Evolutionary conservation across 2,113 vertebrate species (phyloP), one percentile per base, ranked within the genome.

Genomic region (Asarcornis scutulata): DNA sequence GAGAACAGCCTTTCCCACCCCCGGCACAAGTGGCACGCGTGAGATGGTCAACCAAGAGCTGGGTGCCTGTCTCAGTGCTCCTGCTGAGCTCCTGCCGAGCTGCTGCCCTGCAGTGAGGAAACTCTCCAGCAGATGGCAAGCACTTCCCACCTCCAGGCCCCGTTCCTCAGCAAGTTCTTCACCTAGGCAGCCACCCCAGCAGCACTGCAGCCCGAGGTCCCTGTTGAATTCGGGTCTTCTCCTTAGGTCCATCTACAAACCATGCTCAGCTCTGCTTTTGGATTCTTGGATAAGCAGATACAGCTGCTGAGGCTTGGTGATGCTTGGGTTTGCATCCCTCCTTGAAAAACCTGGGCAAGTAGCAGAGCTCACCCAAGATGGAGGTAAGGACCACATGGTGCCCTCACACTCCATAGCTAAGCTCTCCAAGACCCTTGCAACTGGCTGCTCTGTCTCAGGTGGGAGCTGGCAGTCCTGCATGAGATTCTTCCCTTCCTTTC

Each of bases 41-140:
- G 2, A 32, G 17, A 32, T 16, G 46, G 13, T 26, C 27, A 8
- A 8, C 11, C 18, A 31, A 3, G 63, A 32, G 52, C 1, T 14
- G 56, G 1, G 1, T 7, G 46, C 1, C 25, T 53, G 31, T 17
- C 22, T 79, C 0, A 0, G n/a, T 8, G 55, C 40, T 40, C 40
- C 40, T 40, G 40, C 40, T 40, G 40, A 40, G 68, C 17, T 84
- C 40, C 66, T 27, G 42, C 21, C 31, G 44, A 68, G 31, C 71
- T 36, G 38, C 79, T 64, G 74, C 29, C 40, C 36, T 55, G 53
- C 75, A 31, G 23, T 6, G 27, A 75, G 42, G 36, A 84, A 31
- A 29, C 6, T 60, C 71, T 93, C 48, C 83, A 87, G 85, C 71
- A 89, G 86, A 52, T 59, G 34, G 58, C 75, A 92, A 95, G n/a